These are phyloP conservation scores for Ambastaia sidthimunki DNA, from an alignment of 2,797 vertebrate species.

Conservation along the genomic window DNA sequence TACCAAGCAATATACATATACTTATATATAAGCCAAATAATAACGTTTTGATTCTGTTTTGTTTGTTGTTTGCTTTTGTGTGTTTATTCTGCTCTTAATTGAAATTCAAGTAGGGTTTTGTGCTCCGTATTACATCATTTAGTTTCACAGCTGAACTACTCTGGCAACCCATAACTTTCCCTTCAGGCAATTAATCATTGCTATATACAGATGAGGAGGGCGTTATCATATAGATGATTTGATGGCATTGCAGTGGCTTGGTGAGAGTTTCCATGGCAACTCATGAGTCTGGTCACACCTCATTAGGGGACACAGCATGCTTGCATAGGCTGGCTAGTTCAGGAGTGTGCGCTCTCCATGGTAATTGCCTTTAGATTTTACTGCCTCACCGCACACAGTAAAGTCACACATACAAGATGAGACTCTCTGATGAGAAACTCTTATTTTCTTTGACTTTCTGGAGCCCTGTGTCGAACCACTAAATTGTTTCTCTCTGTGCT, in stretches of 20 bases:
- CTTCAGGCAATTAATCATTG: conserved; percentile 37
- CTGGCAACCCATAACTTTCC: conserved; percentile 2
- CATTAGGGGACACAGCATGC: conserved; percentile 73
- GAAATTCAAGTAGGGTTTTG: conserved; percentile 1
- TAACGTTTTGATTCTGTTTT: not conserved
- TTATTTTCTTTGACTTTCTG: conserved; percentile 55
- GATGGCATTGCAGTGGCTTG: conserved; percentile 54
- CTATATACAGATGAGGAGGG: conserved; percentile 19
- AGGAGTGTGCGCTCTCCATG: conserved; percentile 77
- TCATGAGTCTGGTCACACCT: conserved; percentile 75
- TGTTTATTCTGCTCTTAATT: not conserved
- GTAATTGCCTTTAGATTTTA: conserved; percentile 79
- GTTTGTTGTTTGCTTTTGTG: not conserved
- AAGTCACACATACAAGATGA: conserved; percentile 62
- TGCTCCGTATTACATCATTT: not conserved
- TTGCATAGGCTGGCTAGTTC: conserved; percentile 76
- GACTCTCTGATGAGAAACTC: conserved; percentile 49
- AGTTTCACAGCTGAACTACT: not conserved
- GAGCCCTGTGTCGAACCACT: conserved; percentile 19
- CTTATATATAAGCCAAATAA: no score
- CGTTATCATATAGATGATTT: conserved; percentile 56
- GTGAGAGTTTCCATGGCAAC: conserved; percentile 75
- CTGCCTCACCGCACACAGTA: conserved; percentile 72
- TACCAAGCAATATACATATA: no score
- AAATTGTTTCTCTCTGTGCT: not conserved